Evolutionary conservation across 2,797 vertebrate genomes (phyloP).

Genomic region (Eremophila alpestris): DNA sequence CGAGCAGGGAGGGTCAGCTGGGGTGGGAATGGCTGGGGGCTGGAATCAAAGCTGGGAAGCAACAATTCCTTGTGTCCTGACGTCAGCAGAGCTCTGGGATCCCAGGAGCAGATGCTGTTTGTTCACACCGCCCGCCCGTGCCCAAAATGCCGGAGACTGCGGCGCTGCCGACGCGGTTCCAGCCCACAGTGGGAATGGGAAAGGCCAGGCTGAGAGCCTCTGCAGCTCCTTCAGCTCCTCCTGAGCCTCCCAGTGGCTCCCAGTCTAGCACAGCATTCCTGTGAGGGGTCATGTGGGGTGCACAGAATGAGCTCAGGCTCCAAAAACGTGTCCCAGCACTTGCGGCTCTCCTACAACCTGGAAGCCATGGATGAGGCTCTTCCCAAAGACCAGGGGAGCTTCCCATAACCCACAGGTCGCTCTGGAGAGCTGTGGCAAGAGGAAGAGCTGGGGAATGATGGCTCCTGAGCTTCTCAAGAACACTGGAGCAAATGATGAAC

Average conservation of each 20-base stretch:
- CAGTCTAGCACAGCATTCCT: neutral
- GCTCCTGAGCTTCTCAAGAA: neutral
- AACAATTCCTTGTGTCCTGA: neutral
- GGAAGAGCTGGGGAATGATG: neutral
- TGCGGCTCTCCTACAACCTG: neutral
- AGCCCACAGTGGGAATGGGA: neutral
- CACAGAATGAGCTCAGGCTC: neutral
- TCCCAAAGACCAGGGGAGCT: neutral
- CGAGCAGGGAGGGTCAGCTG: rapidly evolving
- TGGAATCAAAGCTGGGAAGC: neutral
- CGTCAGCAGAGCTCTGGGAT: neutral
- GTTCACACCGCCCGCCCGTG: neutral
- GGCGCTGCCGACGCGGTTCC: neutral
- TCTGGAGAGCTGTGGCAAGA: neutral
- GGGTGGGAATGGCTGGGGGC: neutral
- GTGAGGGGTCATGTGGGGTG: rapidly evolving
- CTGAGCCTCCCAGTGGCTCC: neutral
- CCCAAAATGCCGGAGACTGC: neutral
- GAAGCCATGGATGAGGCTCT: neutral
- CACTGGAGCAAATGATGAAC: neutral
- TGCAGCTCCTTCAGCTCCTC: neutral
- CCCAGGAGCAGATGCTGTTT: slow-evolving; percentile 27
- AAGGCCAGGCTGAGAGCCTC: neutral
- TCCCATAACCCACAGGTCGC: neutral
- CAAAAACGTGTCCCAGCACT: rapidly evolving